These are phyloP conservation scores for Camelus bactrianus DNA, from an alignment of 2,113 vertebrate species.

Conservation along the genomic window DNA sequence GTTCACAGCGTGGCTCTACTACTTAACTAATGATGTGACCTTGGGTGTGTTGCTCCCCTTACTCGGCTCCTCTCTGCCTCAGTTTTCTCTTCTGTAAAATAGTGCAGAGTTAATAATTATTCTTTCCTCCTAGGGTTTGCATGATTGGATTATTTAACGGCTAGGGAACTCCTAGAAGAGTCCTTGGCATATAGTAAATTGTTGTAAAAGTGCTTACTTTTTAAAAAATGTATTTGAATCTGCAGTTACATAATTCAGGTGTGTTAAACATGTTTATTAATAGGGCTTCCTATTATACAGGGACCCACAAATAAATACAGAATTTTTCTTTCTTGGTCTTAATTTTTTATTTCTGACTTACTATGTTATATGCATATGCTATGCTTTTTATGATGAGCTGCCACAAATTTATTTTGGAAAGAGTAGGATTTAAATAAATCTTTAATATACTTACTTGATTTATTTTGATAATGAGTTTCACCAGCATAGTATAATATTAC, in stretches of 20 bases:
- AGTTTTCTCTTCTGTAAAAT: not conserved
- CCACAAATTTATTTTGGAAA: slow-evolving; percentile 18
- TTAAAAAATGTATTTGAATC: slow-evolving; percentile 34
- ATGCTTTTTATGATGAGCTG: slow-evolving; percentile 14
- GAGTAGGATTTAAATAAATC: slow-evolving; percentile 3
- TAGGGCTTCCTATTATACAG: not conserved
- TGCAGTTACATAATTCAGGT: not conserved
- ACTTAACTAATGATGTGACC: too few species aligned
- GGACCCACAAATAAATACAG: not conserved
- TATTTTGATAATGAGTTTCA: slow-evolving; percentile 19
- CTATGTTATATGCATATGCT: not conserved
- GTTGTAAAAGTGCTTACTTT: slow-evolving; percentile 8
- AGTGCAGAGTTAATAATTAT: not conserved
- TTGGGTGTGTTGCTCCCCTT: not conserved
- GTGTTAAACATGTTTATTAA: not conserved
- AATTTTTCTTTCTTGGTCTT: slow-evolving; percentile 10
- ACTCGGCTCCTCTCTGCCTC: not conserved
- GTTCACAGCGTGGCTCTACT: not conserved
- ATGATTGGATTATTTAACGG: not conserved
- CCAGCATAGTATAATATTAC: not conserved
- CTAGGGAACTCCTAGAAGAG: not conserved
- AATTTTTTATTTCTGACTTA: slow-evolving; percentile 52
- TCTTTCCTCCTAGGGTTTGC: not conserved
- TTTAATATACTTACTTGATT: not conserved
- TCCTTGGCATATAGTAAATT: not conserved